Percentiles rank a stretch among this genome's conserved stretches.
These are phyloP conservation scores for Cygnus buccinator DNA, from an alignment of 2,113 vertebrate species.

Conservation along the genomic window DNA sequence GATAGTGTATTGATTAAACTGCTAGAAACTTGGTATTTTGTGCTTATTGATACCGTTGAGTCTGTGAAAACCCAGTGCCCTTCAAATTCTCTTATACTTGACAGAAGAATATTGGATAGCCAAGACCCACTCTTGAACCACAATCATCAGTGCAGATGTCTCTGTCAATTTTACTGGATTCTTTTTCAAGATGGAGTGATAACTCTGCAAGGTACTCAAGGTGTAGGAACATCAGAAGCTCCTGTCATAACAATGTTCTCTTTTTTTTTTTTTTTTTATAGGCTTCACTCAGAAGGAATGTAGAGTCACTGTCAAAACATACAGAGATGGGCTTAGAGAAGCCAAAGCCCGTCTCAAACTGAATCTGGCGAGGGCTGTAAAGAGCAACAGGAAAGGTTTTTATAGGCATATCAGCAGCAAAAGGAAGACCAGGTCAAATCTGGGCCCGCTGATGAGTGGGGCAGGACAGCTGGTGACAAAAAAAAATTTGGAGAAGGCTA, in stretches of 20 bases:
- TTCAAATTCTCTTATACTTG: slow-evolving; percentile 23
- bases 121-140: background rate
- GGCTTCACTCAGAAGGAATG: background rate
- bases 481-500: background rate
- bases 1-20: background rate
- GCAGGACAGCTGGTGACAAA: background rate
- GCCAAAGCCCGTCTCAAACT: background rate
- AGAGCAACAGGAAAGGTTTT: background rate
- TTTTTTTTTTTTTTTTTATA: background rate
- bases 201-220: background rate
- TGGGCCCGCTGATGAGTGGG: background rate
- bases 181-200: background rate
- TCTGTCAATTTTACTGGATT: background rate
- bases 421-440: background rate
- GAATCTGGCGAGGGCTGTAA: background rate
- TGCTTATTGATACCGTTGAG: slow-evolving; percentile 25
- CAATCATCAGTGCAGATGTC: slow-evolving; percentile 9
- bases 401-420: background rate
- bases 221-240: background rate
- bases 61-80: slow-evolving; percentile 31
- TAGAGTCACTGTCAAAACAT: background rate
- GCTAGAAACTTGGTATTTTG: background rate
- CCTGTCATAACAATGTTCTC: background rate
- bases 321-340: background rate
- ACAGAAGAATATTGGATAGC: background rate